Percentiles rank a stretch among this genome's conserved stretches.
Evolutionary conservation across 1,140 invertebrate genomes (phyloP).

Genomic region (Daktulosphaira vitifoliae): DNA sequence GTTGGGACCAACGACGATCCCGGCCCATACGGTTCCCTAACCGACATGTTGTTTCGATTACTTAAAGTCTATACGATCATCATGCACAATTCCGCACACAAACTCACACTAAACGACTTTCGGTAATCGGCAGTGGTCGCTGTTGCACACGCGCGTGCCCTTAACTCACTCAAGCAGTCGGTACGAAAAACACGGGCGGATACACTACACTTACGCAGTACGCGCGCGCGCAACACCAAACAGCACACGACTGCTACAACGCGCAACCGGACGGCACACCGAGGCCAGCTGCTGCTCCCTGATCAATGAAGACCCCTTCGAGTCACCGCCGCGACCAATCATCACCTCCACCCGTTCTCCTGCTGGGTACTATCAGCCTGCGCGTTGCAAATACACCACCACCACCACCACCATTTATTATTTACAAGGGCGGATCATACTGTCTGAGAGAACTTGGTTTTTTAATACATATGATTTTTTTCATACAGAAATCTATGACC

Average conservation of each 20-base stretch:
- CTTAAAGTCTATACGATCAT: too few relatives aligned
- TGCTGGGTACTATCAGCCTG: background rate
- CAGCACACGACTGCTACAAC: background rate
- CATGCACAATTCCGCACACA: too few relatives aligned
- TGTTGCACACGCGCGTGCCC: background rate
- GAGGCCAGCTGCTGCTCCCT: conserved; percentile 32
- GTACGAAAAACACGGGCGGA: background rate
- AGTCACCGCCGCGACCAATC: background rate
- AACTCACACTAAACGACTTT: background rate
- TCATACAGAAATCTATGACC: too few relatives aligned
- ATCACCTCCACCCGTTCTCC: background rate
- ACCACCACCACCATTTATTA: too few relatives aligned
- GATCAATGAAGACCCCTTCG: conserved; percentile 35
- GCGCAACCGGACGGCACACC: conserved; percentile 27
- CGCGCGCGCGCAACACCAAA: conserved; percentile 10
- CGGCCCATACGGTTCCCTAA: conserved; percentile 57
- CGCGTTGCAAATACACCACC: conserved; percentile 8
- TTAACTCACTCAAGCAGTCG: background rate
- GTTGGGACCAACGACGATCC: conserved; percentile 47
- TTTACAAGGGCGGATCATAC: background rate
- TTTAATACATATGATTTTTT: too few relatives aligned
- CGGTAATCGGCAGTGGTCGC: background rate
- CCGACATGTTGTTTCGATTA: background rate
- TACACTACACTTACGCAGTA: background rate
- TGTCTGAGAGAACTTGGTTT: too few relatives aligned